Base-by-base conservation (phyloP, 2,888 invertebrate genomes). In the Dromius quadrimaculatus region DNA sequence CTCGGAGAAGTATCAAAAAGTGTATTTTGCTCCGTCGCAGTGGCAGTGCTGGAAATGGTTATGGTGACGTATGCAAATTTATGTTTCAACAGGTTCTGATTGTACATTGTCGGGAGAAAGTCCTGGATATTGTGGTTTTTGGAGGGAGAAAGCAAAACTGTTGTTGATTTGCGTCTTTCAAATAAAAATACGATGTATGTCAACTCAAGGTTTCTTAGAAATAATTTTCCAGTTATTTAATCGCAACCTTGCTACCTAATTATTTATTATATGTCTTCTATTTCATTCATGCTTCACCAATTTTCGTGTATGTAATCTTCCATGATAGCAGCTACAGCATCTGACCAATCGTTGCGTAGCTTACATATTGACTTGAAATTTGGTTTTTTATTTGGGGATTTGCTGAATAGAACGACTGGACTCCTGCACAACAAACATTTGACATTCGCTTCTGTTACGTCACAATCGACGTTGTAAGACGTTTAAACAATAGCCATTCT, bases 401-500 rank as follows among this genome's bases (percentile, higher is more conserved):
- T n/a, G n/a, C n/a, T n/a, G n/a, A 36, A 59, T 23, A 36, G 59
- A 59, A 36, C 28, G 59, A 20, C 59, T 20, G 36, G 59, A n/a
- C 41, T 22, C 64, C 32, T 20, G 34, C 64, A 70, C 62, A 70
- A 70, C 74, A 74, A 77, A 75, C 75, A 76, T 77, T 78, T 77
- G 77, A 78, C 78, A 77, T 78, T 78, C 77, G 74, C 78, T 77
- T 77, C 77, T 77, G 78, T 79, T 77, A 79, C 78, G 78, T 77
- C 77, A 79, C 77, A 79, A 79, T 79, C 78, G 78, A 79, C 78
- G 76, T 76, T 77, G 77, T 79, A 79, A 79, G 79, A 79, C 79
- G 76, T 78, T 79, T 79, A 80, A 79, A 80, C 80, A 80, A 80
- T 80, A 76, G 78, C 78, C 78, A 77, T 79, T 80, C 79, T 76